Evolutionary conservation across 2,113 vertebrate genomes (phyloP).

Genomic region (Rhinopomastus cyanomelas): DNA sequence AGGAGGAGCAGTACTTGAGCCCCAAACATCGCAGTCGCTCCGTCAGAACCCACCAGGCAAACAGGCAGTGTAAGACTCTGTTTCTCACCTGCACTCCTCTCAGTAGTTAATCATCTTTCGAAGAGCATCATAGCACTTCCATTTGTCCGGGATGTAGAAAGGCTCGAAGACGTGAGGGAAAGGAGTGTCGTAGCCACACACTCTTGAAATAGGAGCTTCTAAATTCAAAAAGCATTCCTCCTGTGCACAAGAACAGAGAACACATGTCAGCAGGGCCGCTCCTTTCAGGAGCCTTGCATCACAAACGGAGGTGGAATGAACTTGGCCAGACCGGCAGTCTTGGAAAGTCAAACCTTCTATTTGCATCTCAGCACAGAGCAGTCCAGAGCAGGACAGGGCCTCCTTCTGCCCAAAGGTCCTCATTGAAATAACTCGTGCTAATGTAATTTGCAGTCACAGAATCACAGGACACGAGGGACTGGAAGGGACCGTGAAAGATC

Average conservation of each 20-base stretch:
- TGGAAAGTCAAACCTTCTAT: conserved; percentile 20
- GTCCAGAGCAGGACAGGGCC: neutral
- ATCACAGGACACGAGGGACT: no score
- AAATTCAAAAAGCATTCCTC: conserved; percentile 97
- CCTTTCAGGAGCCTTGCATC: conserved; percentile 23
- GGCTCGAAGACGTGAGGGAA: conserved; percentile 97
- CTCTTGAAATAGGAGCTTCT: conserved; percentile 93
- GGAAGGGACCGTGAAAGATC: no score
- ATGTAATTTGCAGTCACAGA: conserved; percentile 52
- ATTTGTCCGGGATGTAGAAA: conserved; percentile 99
- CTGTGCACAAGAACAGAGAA: conserved; percentile 72
- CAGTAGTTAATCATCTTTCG: conserved; percentile 96
- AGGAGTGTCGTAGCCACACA: conserved; percentile 97
- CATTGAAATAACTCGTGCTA: conserved; percentile 30
- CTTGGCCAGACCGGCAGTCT: conserved; percentile 2
- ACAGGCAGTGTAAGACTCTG: neutral
- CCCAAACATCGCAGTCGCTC: neutral
- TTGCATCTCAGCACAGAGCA: conserved; percentile 18
- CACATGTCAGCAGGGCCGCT: conserved; percentile 1
- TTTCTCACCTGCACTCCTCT: conserved; percentile 68
- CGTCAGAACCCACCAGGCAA: neutral
- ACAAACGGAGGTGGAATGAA: conserved; percentile 18
- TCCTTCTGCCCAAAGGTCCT: conserved; percentile 1
- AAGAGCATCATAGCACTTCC: conserved; percentile 97
- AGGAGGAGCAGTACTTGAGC: neutral